Conservation (phyloP, 2,797 vertebrate species). For the Bovichtus variegatus region DNA sequence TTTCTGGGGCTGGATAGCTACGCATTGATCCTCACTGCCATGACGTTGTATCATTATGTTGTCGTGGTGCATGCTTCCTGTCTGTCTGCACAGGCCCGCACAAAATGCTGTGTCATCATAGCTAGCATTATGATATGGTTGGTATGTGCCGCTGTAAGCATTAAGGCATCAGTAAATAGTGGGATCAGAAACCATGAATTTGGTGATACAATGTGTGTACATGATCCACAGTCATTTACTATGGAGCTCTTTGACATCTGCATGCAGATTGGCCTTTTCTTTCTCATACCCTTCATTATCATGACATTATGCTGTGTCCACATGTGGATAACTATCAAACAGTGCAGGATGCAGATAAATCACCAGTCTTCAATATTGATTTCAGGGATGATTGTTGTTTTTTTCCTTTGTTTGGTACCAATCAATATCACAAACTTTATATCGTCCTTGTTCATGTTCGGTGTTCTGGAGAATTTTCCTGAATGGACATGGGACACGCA, state of each 20-base stretch:
- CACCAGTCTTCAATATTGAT: background rate
- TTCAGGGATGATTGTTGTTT: background rate
- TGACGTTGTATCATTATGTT: slow-evolving; percentile 1
- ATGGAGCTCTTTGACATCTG: fast-evolving
- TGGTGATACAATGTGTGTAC: fast-evolving
- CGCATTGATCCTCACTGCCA: background rate
- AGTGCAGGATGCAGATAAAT: background rate
- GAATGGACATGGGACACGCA: background rate
- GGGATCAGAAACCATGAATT: fast-evolving
- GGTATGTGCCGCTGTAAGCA: background rate
- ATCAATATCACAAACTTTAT: fast-evolving
- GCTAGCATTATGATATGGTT: background rate
- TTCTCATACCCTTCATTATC: slow-evolving; percentile 1
- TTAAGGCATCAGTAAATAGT: background rate
- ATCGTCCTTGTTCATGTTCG: background rate
- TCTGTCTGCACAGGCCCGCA: background rate
- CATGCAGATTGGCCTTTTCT: background rate
- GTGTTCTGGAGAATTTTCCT: background rate
- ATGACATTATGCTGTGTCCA: background rate
- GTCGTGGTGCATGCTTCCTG: background rate
- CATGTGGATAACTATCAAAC: slow-evolving; percentile 11
- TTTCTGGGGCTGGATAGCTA: background rate
- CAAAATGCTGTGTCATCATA: background rate
- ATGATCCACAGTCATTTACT: fast-evolving
- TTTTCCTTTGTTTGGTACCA: slow-evolving; percentile 22